Evolutionary conservation across 2,113 vertebrate genomes (phyloP).

Genomic region (Rhinolophus sinicus): DNA sequence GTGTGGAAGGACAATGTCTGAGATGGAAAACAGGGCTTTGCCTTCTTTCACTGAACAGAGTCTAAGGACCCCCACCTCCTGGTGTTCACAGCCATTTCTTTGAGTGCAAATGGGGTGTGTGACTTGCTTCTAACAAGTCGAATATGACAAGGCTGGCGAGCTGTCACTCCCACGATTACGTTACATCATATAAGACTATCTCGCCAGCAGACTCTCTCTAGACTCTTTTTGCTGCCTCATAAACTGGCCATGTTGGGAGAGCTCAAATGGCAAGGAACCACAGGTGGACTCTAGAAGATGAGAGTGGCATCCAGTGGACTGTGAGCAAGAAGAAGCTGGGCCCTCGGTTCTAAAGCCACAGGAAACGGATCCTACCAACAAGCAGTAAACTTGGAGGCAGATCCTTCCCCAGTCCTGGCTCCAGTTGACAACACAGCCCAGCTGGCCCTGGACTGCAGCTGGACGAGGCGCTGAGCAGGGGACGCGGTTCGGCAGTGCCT

Average conservation of each 20-base stretch:
- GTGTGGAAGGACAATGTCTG: background rate
- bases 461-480: background rate
- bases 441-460: background rate
- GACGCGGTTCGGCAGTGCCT: background rate
- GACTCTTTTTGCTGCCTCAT: background rate
- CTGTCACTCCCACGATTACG: background rate
- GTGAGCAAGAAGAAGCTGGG: background rate
- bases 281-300: background rate
- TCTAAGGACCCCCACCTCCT: background rate
- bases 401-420: background rate
- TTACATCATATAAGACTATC: background rate
- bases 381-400: background rate
- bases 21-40: no score
- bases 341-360: background rate
- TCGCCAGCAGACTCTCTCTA: background rate
- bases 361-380: background rate
- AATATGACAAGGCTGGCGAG: accelerated
- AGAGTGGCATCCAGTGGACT: background rate
- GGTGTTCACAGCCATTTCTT: background rate
- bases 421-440: no score
- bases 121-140: background rate
- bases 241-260: background rate
- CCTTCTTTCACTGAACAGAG: background rate
- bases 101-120: background rate
- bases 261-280: background rate